phyloP scores from a whole-genome alignment of 2,113 vertebrate genomes.

The Silurus glanis region DNA sequence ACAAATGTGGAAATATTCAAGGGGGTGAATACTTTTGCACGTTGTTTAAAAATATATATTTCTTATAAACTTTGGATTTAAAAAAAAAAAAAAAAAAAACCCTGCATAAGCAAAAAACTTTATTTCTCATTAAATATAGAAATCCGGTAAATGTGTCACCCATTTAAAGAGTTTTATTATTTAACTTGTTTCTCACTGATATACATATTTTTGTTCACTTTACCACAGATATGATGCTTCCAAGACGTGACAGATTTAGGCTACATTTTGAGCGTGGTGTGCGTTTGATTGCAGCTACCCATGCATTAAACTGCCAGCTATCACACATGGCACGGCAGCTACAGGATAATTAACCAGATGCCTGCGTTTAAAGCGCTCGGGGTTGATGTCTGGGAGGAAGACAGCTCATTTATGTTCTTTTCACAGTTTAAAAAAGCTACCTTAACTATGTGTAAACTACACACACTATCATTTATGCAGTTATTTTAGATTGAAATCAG shows the following conservation, averaged over 20 bases:
- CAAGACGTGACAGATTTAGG: background rate
- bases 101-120: no score
- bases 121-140: no score
- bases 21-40: background rate
- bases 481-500: background rate
- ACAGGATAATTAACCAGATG: constrained; percentile 15
- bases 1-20: background rate
- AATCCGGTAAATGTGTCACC: background rate
- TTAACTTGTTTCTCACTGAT: background rate
- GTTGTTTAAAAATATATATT: background rate
- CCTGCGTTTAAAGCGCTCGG: background rate
- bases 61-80: background rate
- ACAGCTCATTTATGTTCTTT: background rate
- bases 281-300: background rate
- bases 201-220: background rate
- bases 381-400: background rate
- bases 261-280: background rate
- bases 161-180: no score
- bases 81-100: background rate
- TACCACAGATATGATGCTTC: background rate
- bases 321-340: background rate
- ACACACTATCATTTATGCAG: background rate
- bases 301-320: constrained; percentile 6
- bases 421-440: background rate
- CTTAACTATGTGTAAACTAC: background rate